Evolutionary conservation across 2,888 invertebrate species (phyloP).

Genomic region (Pyrocoelia pectoralis): DNA sequence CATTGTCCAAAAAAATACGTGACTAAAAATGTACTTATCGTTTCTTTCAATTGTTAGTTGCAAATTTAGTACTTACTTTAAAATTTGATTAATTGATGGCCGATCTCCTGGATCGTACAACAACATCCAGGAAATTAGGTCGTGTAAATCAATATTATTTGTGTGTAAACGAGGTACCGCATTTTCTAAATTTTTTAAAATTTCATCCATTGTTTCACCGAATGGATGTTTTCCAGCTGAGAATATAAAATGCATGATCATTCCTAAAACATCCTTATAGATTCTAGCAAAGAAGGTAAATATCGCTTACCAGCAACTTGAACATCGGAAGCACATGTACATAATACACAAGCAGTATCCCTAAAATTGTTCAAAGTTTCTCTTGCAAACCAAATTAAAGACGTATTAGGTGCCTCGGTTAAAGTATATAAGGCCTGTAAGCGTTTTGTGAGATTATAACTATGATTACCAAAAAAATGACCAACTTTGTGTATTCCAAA

Average conservation of each 20-base stretch:
- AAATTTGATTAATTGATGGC: constrained; percentile 54
- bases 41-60: background rate
- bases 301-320: constrained; percentile 56
- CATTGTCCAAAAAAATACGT: constrained; percentile 54
- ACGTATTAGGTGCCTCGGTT: constrained; percentile 52
- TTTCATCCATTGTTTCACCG: constrained; percentile 53
- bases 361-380: constrained; percentile 51
- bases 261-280: constrained; percentile 39
- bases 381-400: constrained; percentile 58
- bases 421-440: constrained; percentile 52
- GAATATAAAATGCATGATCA: constrained; percentile 57
- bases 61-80: constrained; percentile 53
- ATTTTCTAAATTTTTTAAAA: constrained; percentile 53
- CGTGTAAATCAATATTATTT: constrained; percentile 51
- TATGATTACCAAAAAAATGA: background rate
- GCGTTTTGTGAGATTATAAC: constrained; percentile 36
- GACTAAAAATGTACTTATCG: constrained; percentile 43
- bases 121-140: constrained; percentile 58
- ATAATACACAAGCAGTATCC: constrained; percentile 46
- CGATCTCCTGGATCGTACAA: constrained; percentile 53
- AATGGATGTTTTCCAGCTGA: constrained; percentile 58
- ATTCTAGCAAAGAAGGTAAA: too few relatives aligned
- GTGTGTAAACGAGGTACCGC: constrained; percentile 44
- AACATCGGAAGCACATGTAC: constrained; percentile 55
- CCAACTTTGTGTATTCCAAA: constrained; percentile 58